These are phyloP conservation scores for Lagopus leucura DNA, from an alignment of 2,113 vertebrate genomes.

Conservation along the genomic window DNA sequence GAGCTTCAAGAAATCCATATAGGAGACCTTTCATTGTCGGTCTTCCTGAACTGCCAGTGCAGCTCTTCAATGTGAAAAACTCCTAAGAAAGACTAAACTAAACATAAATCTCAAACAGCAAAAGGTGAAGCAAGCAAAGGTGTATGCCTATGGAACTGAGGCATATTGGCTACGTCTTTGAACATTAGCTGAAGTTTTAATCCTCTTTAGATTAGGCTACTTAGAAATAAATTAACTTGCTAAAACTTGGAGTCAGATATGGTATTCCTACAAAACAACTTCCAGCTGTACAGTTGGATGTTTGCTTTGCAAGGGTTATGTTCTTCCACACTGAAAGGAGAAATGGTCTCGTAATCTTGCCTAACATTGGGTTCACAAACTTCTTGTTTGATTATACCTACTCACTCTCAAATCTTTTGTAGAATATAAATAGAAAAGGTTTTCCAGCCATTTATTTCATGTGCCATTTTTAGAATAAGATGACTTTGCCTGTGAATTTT, in stretches of 20 bases:
- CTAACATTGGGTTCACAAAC: not conserved
- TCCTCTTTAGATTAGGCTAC: not conserved
- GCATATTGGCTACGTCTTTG: not conserved
- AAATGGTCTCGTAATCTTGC: not conserved
- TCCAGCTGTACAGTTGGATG: not conserved
- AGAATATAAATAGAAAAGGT: not conserved
- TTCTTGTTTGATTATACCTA: not conserved
- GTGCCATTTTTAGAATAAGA: not conserved
- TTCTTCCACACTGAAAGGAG: not conserved
- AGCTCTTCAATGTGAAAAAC: not conserved
- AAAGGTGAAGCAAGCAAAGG: not conserved
- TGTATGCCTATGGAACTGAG: not conserved
- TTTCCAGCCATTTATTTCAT: not conserved
- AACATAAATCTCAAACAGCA: not conserved
- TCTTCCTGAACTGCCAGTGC: not conserved
- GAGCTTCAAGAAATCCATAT: not conserved
- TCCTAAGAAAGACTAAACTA: not conserved
- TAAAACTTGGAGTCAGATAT: not conserved
- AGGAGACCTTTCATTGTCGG: not conserved
- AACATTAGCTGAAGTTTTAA: not conserved
- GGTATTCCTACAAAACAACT: not conserved
- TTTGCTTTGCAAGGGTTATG: not conserved
- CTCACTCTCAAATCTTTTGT: not conserved
- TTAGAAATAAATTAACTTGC: not conserved
- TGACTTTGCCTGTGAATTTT: not conserved